A percentile compares a stretch with the other conserved stretches of the same genome.
phyloP scores from a whole-genome alignment of 2,113 vertebrate genomes.

The Equus quagga region DNA sequence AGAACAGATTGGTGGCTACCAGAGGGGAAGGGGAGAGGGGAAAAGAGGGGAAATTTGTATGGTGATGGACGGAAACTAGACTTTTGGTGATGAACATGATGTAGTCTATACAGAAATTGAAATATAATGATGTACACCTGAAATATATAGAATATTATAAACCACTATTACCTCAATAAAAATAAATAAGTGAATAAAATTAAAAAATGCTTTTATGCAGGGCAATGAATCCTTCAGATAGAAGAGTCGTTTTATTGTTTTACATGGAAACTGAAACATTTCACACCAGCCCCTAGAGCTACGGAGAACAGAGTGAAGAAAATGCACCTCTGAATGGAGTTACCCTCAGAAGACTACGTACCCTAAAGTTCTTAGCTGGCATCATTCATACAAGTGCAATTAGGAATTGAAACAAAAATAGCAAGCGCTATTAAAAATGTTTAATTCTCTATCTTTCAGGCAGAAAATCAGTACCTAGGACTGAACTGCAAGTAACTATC shows the following conservation, averaged over 20 bases:
- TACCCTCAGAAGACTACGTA: not conserved
- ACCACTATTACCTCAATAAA: too few relatives aligned
- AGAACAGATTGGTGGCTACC: too few relatives aligned
- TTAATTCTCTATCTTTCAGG: not conserved
- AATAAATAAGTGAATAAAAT: not conserved
- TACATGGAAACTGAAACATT: not conserved
- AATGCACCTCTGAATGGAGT: not conserved
- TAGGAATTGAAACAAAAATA: not conserved
- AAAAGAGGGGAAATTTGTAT: too few relatives aligned
- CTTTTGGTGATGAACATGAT: too few relatives aligned
- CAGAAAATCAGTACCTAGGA: not conserved
- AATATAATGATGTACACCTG: too few relatives aligned
- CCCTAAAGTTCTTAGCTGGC: not conserved
- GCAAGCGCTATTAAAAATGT: not conserved
- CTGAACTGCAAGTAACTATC: not conserved
- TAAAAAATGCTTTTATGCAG: not conserved
- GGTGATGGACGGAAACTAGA: too few relatives aligned
- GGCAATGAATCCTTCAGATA: not conserved
- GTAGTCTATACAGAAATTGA: too few relatives aligned
- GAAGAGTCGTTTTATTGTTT: not conserved
- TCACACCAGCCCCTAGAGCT: not conserved
- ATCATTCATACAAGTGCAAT: not conserved
- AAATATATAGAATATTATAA: too few relatives aligned
- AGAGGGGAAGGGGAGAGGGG: too few relatives aligned
- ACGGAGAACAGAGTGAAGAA: not conserved